A percentile compares a stretch with the other conserved stretches of the same genome.
phyloP scores from a whole-genome alignment of 2,113 vertebrate genomes.

The Pelecanoides urinatrix region DNA sequence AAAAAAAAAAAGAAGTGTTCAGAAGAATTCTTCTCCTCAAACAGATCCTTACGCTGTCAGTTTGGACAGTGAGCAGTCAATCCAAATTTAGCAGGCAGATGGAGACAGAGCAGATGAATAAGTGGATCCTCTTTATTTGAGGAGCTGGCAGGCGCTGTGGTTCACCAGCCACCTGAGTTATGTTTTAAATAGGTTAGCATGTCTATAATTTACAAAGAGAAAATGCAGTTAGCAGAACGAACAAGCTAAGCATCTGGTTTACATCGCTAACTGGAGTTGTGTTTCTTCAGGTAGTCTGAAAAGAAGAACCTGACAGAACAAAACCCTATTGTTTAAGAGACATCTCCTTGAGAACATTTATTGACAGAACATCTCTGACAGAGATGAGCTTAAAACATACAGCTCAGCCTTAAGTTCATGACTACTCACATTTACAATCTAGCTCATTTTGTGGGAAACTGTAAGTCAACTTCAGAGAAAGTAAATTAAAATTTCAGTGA shows the following conservation, averaged over 20 bases:
- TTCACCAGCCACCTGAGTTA: slow-evolving; percentile 72
- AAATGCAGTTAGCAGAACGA: slow-evolving; percentile 50
- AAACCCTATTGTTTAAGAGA: background rate
- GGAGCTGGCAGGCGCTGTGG: slow-evolving; percentile 64
- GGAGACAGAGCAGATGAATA: slow-evolving; percentile 64
- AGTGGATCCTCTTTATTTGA: slow-evolving; percentile 66
- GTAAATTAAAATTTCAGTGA: background rate
- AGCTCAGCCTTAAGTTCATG: background rate
- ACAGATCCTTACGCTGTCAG: slow-evolving; percentile 45
- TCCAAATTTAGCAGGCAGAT: slow-evolving; percentile 72
- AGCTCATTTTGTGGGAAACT: background rate
- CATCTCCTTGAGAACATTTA: background rate
- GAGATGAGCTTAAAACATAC: background rate
- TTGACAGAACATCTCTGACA: background rate
- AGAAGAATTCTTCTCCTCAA: slow-evolving; percentile 52
- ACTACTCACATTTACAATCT: background rate
- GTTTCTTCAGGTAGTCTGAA: background rate
- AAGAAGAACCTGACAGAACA: background rate
- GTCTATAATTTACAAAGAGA: slow-evolving; percentile 58
- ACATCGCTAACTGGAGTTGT: background rate
- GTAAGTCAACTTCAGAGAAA: background rate
- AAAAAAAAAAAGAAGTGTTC: background rate
- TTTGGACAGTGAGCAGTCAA: slow-evolving; percentile 67
- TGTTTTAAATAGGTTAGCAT: slow-evolving; percentile 70
- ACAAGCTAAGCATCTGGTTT: background rate